phyloP scores from a whole-genome alignment of 2,888 invertebrate genomes.

The Allacma fusca region DNA sequence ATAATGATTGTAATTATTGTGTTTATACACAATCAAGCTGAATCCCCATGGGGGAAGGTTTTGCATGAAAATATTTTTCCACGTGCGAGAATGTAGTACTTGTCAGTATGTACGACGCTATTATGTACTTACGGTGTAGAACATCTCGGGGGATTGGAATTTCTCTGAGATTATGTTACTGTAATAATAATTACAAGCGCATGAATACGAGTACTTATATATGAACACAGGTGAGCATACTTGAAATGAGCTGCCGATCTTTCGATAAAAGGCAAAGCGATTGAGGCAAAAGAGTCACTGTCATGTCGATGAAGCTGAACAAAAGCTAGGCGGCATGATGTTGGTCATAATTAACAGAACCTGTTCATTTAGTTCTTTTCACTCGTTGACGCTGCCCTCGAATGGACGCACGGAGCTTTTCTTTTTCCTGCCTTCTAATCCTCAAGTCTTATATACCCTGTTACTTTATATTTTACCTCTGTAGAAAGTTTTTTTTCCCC shows the following conservation, averaged over 20 bases:
- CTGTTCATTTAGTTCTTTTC: slow-evolving; percentile 38
- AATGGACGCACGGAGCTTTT: slow-evolving; percentile 29
- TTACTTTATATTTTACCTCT: background rate
- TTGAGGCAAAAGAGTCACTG: slow-evolving; percentile 37
- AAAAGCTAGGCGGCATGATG: slow-evolving; percentile 36
- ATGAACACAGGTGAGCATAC: background rate
- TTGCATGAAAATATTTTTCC: background rate
- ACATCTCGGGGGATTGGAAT: background rate
- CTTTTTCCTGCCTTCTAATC: slow-evolving; percentile 16
- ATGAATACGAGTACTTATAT: background rate
- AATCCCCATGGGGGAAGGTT: slow-evolving; percentile 9
- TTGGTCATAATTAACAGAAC: slow-evolving; percentile 41
- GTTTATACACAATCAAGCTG: slow-evolving; percentile 7
- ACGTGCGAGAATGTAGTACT: slow-evolving; percentile 14
- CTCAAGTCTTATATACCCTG: background rate
- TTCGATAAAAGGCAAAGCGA: slow-evolving; percentile 21
- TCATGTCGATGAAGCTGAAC: slow-evolving; percentile 32
- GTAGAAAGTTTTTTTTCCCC: background rate
- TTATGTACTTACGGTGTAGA: background rate
- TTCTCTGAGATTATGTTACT: background rate
- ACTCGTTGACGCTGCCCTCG: slow-evolving; percentile 24
- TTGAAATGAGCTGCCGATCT: slow-evolving; percentile 30
- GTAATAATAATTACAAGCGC: slow-evolving; percentile 14
- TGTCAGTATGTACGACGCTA: background rate
- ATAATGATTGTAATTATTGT: slow-evolving; percentile 5